Percentiles rank a stretch among this genome's conserved stretches.
These are phyloP conservation scores for Axea sp. DNA, from an alignment of 2,888 invertebrate species.

Conservation along the genomic window DNA sequence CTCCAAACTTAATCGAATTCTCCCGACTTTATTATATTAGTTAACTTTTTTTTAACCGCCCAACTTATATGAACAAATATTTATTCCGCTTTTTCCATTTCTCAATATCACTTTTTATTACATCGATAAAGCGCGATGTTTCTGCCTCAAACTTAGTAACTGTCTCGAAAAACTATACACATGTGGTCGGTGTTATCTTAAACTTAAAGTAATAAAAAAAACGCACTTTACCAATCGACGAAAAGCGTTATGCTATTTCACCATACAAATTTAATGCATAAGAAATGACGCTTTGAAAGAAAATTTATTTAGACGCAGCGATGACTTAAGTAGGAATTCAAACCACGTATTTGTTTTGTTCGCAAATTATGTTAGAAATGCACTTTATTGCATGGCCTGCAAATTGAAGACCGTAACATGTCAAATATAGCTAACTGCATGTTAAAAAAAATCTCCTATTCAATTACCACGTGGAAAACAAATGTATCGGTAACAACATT, in stretches of 20 bases:
- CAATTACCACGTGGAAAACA: slow-evolving; percentile 35
- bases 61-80: too few relatives aligned
- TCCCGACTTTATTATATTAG: too few relatives aligned
- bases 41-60: too few relatives aligned
- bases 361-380: slow-evolving; percentile 27
- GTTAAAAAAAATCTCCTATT: slow-evolving; percentile 24
- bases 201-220: too few relatives aligned
- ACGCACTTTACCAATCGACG: neutral
- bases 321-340: slow-evolving; percentile 9
- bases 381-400: slow-evolving; percentile 30
- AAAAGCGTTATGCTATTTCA: slow-evolving; percentile 15
- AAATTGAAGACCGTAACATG: slow-evolving; percentile 50
- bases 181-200: too few relatives aligned
- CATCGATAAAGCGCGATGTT: too few relatives aligned
- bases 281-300: slow-evolving; percentile 15
- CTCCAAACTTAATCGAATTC: too few relatives aligned
- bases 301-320: slow-evolving; percentile 12
- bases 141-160: too few relatives aligned
- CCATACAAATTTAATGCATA: slow-evolving; percentile 21
- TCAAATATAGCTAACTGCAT: slow-evolving; percentile 25
- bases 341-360: slow-evolving; percentile 27
- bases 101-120: too few relatives aligned
- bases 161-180: too few relatives aligned
- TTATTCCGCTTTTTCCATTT: too few relatives aligned
- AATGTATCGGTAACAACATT: slow-evolving; percentile 26